A percentile compares a stretch with the other conserved stretches of the same genome.
phyloP scores from a whole-genome alignment of 2,113 vertebrate genomes.

The Seriola aureovittata region DNA sequence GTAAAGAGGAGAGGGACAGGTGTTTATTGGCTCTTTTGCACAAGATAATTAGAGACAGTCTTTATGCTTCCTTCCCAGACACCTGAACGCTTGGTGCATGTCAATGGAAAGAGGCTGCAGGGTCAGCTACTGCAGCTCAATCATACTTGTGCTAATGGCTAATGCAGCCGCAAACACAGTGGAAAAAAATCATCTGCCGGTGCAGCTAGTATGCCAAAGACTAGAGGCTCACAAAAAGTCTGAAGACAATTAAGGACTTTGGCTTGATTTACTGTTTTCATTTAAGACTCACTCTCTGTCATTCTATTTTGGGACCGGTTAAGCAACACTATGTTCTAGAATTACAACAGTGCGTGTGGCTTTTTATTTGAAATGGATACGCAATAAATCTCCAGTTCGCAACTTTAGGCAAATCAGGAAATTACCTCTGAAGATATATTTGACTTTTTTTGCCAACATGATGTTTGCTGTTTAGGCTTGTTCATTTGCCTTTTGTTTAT shows the following conservation, averaged over 20 bases:
- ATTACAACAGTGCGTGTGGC: background rate
- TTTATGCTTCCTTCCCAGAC: background rate
- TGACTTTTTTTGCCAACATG: background rate
- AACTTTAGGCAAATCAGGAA: background rate
- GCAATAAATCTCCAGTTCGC: conserved; percentile 7
- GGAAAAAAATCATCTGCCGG: conserved; percentile 16
- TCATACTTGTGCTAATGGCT: conserved; percentile 20
- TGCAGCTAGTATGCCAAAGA: background rate
- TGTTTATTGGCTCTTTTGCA: conserved; percentile 40
- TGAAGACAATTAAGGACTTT: conserved; percentile 34
- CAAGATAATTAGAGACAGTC: conserved; percentile 26
- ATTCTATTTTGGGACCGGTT: conserved; percentile 45
- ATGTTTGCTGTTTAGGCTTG: background rate
- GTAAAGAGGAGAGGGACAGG: conserved; percentile 3
- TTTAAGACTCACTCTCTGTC: background rate
- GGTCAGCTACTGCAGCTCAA: conserved; percentile 2
- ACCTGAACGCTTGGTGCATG: background rate
- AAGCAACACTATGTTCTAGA: conserved; percentile 35
- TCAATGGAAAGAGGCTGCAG: background rate
- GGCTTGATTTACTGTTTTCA: conserved; percentile 16
- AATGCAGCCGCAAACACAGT: conserved; percentile 11
- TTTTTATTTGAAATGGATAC: conserved; percentile 28
- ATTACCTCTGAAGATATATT: conserved; percentile 1
- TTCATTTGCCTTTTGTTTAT: background rate
- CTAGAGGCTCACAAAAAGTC: conserved; percentile 10